phyloP scores from a whole-genome alignment of 2,888 invertebrate genomes.

The Agonopterix alstromeriana region DNA sequence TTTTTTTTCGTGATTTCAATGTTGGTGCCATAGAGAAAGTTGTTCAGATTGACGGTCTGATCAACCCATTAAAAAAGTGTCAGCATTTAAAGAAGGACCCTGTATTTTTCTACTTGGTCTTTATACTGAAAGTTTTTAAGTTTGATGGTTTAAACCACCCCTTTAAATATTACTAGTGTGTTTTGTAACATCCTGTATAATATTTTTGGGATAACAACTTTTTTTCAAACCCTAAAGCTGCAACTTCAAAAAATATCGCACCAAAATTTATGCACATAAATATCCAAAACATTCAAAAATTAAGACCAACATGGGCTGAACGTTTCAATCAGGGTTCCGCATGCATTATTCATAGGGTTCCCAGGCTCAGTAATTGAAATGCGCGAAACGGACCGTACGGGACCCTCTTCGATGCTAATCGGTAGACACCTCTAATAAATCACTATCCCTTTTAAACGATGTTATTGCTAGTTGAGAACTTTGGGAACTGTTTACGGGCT shows the following conservation, averaged over 20 bases:
- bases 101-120: too few species aligned
- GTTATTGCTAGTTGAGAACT: slow-evolving; percentile 12
- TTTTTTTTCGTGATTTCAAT: too few species aligned
- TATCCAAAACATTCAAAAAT: slow-evolving; percentile 31
- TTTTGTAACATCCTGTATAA: too few species aligned
- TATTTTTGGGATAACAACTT: too few species aligned
- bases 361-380: slow-evolving; percentile 35
- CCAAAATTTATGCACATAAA: slow-evolving; percentile 15
- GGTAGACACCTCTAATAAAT: slow-evolving; percentile 40
- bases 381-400: slow-evolving; percentile 30
- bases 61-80: too few species aligned
- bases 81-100: too few species aligned
- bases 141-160: too few species aligned
- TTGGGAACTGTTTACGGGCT: slow-evolving; percentile 4
- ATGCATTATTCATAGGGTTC: slow-evolving; percentile 38
- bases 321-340: slow-evolving; percentile 39
- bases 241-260: not conserved
- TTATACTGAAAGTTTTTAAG: too few species aligned
- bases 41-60: too few species aligned
- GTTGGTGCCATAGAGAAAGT: too few species aligned
- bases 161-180: too few species aligned
- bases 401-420: slow-evolving; percentile 43
- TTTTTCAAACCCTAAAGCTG: not conserved
- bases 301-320: slow-evolving; percentile 31
- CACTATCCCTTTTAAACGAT: slow-evolving; percentile 24